These are phyloP conservation scores for Coronaproctus castanopsis DNA, from an alignment of 2,888 invertebrate genomes.

Conservation along the genomic window DNA sequence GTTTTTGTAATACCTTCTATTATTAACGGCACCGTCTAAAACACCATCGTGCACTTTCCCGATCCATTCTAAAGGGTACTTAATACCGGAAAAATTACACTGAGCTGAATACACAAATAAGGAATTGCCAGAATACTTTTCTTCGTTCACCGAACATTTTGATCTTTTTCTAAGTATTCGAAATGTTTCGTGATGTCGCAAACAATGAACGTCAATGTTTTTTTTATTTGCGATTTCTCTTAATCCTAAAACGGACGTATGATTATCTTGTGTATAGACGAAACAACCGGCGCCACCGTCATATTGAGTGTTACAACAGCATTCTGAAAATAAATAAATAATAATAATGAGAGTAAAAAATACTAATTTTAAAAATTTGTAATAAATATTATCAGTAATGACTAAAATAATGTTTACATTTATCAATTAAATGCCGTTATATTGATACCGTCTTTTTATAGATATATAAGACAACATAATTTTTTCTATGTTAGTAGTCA, in stretches of 20 bases:
- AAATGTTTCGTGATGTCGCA: slow-evolving; percentile 38
- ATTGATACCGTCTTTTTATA: too few relatives aligned
- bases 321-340: neutral
- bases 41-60: slow-evolving; percentile 38
- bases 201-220: slow-evolving; percentile 34
- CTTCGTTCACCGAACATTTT: neutral
- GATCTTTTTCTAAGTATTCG: slow-evolving; percentile 23
- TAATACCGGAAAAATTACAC: slow-evolving; percentile 84
- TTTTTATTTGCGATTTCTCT: slow-evolving; percentile 46
- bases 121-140: slow-evolving; percentile 27
- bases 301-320: neutral
- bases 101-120: slow-evolving; percentile 77
- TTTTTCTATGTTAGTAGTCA: too few relatives aligned
- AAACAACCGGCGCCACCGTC: slow-evolving; percentile 35
- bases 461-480: too few relatives aligned
- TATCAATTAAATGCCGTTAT: too few relatives aligned
- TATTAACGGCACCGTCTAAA: slow-evolving; percentile 26
- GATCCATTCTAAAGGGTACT: slow-evolving; percentile 63
- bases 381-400: too few relatives aligned
- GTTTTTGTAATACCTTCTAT: too few relatives aligned
- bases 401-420: too few relatives aligned
- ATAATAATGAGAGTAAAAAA: too few relatives aligned
- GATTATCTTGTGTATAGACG: slow-evolving; percentile 70
- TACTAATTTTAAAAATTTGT: too few relatives aligned
- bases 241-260: slow-evolving; percentile 88